These are phyloP conservation scores for Craseonycteris thonglongyai DNA, from an alignment of 2,113 vertebrate genomes.

Conservation along the genomic window DNA sequence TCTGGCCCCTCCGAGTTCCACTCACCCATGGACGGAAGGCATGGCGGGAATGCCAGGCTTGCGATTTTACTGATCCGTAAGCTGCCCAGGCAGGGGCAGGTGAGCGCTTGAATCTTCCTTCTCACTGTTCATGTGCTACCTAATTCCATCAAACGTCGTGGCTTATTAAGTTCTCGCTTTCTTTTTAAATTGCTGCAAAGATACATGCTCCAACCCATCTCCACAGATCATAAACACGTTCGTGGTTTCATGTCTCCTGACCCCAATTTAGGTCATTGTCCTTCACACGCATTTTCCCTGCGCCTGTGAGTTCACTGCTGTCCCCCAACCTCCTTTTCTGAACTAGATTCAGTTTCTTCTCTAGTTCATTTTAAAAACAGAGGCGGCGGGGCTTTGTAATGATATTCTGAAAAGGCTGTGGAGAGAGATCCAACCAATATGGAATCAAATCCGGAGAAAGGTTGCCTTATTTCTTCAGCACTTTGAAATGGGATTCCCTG, in stretches of 20 bases:
- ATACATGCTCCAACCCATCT: constrained; percentile 41
- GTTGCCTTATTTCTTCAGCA: constrained; percentile 8
- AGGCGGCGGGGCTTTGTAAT: neutral
- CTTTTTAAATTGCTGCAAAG: constrained; percentile 47
- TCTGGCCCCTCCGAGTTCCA: neutral
- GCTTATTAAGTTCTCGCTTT: constrained; percentile 58
- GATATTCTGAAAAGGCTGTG: neutral
- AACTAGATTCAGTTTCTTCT: constrained; percentile 26
- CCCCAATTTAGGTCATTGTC: constrained; percentile 11
- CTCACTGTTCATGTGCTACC: constrained; percentile 11
- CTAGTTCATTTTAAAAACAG: neutral
- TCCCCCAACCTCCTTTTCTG: neutral
- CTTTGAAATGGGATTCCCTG: neutral
- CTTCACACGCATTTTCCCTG: constrained; percentile 19
- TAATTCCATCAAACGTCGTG: constrained; percentile 45
- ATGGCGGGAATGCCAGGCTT: neutral
- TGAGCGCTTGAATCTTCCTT: constrained; percentile 43
- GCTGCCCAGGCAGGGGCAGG: neutral
- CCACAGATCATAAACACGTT: constrained; percentile 33
- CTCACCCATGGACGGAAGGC: neutral
- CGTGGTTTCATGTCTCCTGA: constrained; percentile 53
- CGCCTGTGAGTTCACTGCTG: neutral
- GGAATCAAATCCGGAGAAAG: neutral
- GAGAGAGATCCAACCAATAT: neutral
- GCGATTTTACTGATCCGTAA: constrained; percentile 17